phyloP scores from a whole-genome alignment of 2,888 invertebrate species.

The Blomia tropicalis region DNA sequence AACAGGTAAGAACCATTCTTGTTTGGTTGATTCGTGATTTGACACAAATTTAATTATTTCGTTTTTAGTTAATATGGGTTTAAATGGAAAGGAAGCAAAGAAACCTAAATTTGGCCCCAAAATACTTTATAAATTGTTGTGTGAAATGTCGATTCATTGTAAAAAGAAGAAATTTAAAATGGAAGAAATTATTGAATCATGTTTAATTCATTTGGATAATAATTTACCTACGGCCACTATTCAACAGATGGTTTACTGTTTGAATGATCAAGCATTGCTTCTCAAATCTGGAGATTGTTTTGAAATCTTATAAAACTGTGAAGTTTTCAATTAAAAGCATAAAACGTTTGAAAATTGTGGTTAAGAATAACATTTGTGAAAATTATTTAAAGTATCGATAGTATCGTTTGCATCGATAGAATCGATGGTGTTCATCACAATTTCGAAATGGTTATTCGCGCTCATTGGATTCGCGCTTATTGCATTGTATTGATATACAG shows the following conservation, averaged over 20 bases:
- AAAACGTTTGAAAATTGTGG: too few relatives aligned
- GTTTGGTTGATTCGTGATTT: background rate
- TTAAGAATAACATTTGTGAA: too few relatives aligned
- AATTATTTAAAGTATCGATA: too few relatives aligned
- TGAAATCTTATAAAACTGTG: background rate
- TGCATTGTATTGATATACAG: too few relatives aligned
- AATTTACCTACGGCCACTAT: background rate
- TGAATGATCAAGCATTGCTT: background rate
- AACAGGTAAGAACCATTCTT: background rate
- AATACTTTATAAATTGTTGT: background rate
- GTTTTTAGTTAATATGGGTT: background rate
- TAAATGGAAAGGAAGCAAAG: background rate
- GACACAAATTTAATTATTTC: background rate
- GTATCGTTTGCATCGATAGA: too few relatives aligned
- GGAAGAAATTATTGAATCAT: slow-evolving; percentile 1
- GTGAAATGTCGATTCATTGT: background rate
- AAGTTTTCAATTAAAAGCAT: too few relatives aligned
- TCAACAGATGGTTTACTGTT: background rate
- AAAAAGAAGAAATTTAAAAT: background rate
- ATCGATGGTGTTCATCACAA: too few relatives aligned
- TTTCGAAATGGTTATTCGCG: too few relatives aligned
- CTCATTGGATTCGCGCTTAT: too few relatives aligned
- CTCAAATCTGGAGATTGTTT: background rate
- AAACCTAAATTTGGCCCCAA: background rate
- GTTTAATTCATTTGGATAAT: background rate